Conservation (phyloP, 1,140 invertebrate genomes). For the Ceratina australensis region DNA sequence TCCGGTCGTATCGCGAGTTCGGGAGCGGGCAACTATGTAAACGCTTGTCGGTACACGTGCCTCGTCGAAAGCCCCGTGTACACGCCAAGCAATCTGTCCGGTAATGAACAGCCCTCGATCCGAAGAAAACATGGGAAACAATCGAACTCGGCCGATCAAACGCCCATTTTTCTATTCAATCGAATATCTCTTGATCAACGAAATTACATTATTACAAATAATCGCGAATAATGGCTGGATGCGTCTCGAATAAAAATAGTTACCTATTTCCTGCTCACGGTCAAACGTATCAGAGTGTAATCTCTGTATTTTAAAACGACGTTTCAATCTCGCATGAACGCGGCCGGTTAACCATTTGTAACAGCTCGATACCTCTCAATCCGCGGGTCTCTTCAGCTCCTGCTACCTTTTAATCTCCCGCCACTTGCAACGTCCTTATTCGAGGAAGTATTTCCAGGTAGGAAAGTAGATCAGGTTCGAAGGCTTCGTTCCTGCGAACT, state of each 20-base stretch:
- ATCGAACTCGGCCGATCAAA: no score
- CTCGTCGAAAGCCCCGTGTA: not conserved
- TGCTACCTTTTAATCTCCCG: not conserved
- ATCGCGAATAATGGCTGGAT: not conserved
- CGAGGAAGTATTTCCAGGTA: constrained; percentile 16
- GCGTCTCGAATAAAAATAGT: not conserved
- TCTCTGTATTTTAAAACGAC: no score
- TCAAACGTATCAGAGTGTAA: not conserved
- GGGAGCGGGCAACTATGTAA: not conserved
- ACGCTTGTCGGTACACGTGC: constrained; percentile 19
- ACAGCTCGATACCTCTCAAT: not conserved
- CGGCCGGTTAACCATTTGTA: not conserved
- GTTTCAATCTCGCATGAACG: not conserved
- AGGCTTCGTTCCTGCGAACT: not conserved
- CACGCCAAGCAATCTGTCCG: constrained; percentile 11
- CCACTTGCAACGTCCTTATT: not conserved
- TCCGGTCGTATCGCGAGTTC: constrained; percentile 10
- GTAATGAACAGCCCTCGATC: constrained; percentile 14
- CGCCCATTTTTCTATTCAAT: not conserved
- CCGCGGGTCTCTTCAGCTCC: not conserved
- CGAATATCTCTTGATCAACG: not conserved
- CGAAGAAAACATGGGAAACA: not conserved
- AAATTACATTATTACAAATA: no score
- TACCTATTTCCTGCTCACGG: not conserved
- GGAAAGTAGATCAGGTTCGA: constrained; percentile 35